A percentile compares a stretch with the other conserved stretches of the same genome.
phyloP scores from a whole-genome alignment of 2,113 vertebrate genomes.

The Eurypyga helias region DNA sequence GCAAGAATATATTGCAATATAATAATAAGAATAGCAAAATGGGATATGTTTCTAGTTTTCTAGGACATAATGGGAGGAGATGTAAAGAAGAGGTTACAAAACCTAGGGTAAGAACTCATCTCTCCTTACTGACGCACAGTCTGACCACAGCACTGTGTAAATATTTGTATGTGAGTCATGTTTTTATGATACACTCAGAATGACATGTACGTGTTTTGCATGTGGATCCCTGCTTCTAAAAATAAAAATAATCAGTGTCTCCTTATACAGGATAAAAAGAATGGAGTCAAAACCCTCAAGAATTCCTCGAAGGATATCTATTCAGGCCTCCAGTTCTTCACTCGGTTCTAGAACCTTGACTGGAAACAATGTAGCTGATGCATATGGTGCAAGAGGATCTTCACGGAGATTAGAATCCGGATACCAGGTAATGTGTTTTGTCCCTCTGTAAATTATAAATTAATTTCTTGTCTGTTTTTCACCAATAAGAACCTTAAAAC shows the following conservation, averaged over 20 bases:
- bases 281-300: slow-evolving; percentile 96
- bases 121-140: background rate
- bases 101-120: background rate
- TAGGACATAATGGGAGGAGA: background rate
- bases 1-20: background rate
- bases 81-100: background rate
- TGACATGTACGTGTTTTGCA: background rate
- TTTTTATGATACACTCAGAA: background rate
- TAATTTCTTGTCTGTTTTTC: background rate
- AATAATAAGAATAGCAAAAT: background rate
- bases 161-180: background rate
- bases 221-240: background rate
- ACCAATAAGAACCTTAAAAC: background rate
- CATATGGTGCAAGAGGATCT: slow-evolving; percentile 81
- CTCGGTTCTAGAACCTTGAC: slow-evolving; percentile 71
- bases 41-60: background rate
- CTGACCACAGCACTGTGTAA: background rate
- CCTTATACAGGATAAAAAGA: slow-evolving; percentile 61
- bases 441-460: background rate
- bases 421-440: slow-evolving; percentile 84
- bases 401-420: slow-evolving; percentile 85
- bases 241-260: slow-evolving; percentile 25
- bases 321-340: slow-evolving; percentile 81
- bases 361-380: slow-evolving; percentile 77
- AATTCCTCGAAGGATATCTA: slow-evolving; percentile 84